These are phyloP conservation scores for Drosophila pegasa DNA, from an alignment of 2,888 invertebrate genomes.

Conservation along the genomic window DNA sequence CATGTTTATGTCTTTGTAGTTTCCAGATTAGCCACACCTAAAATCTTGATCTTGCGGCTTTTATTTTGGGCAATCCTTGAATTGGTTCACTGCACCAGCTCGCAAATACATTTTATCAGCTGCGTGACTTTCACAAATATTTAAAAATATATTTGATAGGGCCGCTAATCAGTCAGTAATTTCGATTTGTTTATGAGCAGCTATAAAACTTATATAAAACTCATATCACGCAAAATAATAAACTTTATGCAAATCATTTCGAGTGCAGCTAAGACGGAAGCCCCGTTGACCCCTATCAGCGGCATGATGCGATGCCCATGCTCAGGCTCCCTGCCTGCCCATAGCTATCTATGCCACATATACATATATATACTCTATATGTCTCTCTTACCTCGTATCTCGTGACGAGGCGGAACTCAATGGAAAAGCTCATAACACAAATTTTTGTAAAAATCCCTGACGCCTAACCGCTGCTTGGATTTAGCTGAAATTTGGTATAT, in stretches of 20 bases:
- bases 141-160: background rate
- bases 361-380: background rate
- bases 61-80: slow-evolving; percentile 26
- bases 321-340: background rate
- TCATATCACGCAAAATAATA: slow-evolving; percentile 1
- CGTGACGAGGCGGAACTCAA: background rate
- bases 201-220: slow-evolving; percentile 19
- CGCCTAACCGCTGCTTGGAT: slow-evolving; percentile 43
- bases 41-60: background rate
- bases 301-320: slow-evolving; percentile 3
- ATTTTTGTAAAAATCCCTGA: slow-evolving; percentile 69
- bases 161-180: slow-evolving; percentile 33
- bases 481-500: slow-evolving; percentile 40
- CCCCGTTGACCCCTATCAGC: slow-evolving; percentile 39
- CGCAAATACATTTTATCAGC: slow-evolving; percentile 26
- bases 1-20: background rate
- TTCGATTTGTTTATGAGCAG: slow-evolving; percentile 31
- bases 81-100: slow-evolving; percentile 28
- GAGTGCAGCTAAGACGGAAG: slow-evolving; percentile 24
- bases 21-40: slow-evolving; percentile 4
- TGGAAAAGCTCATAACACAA: slow-evolving; percentile 52
- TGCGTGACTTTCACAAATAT: slow-evolving; percentile 45
- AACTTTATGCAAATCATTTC: slow-evolving; percentile 49
- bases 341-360: background rate
- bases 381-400: slow-evolving; percentile 1